Base-by-base conservation (phyloP, 2,797 vertebrate genomes). In the Chelidonichthys spinosus region DNA sequence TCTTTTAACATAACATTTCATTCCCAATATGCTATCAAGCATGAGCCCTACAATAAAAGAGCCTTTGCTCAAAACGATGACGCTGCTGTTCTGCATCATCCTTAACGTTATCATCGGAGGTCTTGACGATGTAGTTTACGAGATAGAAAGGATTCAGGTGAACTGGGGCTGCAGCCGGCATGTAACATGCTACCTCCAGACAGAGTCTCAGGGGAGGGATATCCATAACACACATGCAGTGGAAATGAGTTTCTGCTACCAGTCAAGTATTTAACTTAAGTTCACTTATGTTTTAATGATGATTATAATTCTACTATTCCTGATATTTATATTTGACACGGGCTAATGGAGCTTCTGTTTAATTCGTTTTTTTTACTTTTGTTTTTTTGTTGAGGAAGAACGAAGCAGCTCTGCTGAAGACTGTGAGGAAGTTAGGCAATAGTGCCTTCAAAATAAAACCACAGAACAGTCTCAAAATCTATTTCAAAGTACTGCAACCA, bases 391-490 rank as follows among this genome's bases (percentile, higher is more conserved):
- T 25, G 25, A 25, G 25, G 25, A 25, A 25, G 25, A 25, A 25
- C 1, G 2, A 25, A 25, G 8, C 7, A 37, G 0, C 9, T 0
- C 33, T 63, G 33, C 11, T 6, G 6, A 37, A 35, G 11, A 17
- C 52, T 11, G 47, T 11, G 14, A 64, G 43, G 17, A 47, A 11
- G 54, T 59, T 2, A 8, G 14, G 6, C 47, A n/a, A 36, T 4
- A 7, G 15, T 4, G 35, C 42, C 44, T 78, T 78, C 69, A 72
- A 62, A 71, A 67, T 55, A 72, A 78, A 72, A 66, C 55, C 52
- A 43, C 17, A 13, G 0, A 25, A 25, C 25, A 25, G 25, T 25
- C 25, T 42, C 8, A 5, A 42, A 33, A 56, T 7, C 0, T 2
- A 0, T 13, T 18, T 5, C n/a, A 53, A 61, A 49, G 4, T 43